phyloP scores from a whole-genome alignment of 2,888 invertebrate species.

The Prostheceraeus crozeri region DNA sequence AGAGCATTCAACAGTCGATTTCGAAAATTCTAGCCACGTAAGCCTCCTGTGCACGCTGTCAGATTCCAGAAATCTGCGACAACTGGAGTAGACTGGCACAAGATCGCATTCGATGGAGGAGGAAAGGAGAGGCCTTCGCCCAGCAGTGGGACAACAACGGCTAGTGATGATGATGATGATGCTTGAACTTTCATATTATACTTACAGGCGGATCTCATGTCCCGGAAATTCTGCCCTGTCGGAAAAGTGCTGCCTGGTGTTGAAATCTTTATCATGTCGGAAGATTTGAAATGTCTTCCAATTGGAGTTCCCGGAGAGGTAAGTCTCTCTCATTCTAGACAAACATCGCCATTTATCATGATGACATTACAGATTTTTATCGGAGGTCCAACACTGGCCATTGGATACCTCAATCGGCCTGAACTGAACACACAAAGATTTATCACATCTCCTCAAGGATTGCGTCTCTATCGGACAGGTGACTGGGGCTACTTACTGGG shows the following conservation, averaged over 20 bases:
- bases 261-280: conserved; percentile 51
- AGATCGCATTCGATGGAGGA: too few species aligned
- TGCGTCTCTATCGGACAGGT: conserved; percentile 53
- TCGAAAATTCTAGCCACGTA: too few species aligned
- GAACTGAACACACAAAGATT: conserved; percentile 51
- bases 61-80: too few species aligned
- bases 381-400: conserved; percentile 56
- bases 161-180: too few species aligned
- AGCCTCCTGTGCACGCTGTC: too few species aligned
- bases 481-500: conserved; percentile 57
- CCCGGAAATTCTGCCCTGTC: conserved; percentile 56
- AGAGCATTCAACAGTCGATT: too few species aligned
- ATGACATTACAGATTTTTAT: conserved; percentile 50
- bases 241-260: conserved; percentile 53
- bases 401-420: conserved; percentile 56
- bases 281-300: conserved; percentile 49
- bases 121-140: too few species aligned
- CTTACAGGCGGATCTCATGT: too few species aligned
- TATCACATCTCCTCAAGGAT: conserved; percentile 44
- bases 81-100: too few species aligned
- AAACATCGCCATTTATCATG: not conserved
- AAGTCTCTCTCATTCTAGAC: conserved; percentile 24
- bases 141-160: too few species aligned
- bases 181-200: too few species aligned
- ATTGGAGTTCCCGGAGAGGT: conserved; percentile 57